Evolutionary conservation across 2,888 invertebrate genomes (phyloP).

Genomic region (Pachycephus smyrnensis): DNA sequence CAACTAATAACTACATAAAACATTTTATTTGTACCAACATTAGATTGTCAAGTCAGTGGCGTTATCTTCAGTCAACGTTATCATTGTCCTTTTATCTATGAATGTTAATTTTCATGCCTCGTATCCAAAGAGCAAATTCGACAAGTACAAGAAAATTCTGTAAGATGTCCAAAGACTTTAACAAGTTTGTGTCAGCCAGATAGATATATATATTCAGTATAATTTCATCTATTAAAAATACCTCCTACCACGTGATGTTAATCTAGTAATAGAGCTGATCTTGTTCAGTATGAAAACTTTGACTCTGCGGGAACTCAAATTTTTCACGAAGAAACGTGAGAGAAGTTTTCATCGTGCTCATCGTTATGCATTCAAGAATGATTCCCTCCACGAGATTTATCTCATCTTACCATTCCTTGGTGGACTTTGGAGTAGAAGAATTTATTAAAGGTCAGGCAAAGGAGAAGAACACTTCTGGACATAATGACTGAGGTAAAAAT

Average conservation of each 20-base stretch:
- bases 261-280: neutral
- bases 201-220: neutral
- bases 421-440: neutral
- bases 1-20: too few relatives aligned
- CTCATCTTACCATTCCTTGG: neutral
- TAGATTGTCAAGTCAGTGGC: too few relatives aligned
- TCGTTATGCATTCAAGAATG: neutral
- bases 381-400: neutral
- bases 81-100: neutral
- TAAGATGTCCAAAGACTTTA: neutral
- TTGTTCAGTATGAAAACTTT: neutral
- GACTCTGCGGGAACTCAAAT: neutral
- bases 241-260: neutral
- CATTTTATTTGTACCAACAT: too few relatives aligned
- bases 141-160: too few relatives aligned
- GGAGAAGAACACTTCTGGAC: neutral
- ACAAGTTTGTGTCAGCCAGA: neutral
- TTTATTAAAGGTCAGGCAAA: neutral
- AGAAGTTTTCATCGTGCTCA: neutral
- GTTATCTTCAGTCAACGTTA: too few relatives aligned
- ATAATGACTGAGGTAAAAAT: conserved; percentile 48
- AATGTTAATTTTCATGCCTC: neutral
- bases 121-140: too few relatives aligned
- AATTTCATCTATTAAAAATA: neutral
- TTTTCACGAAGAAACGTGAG: neutral